Base-by-base conservation (phyloP, 1,140 invertebrate species). In the Lutraria rhynchaena region DNA sequence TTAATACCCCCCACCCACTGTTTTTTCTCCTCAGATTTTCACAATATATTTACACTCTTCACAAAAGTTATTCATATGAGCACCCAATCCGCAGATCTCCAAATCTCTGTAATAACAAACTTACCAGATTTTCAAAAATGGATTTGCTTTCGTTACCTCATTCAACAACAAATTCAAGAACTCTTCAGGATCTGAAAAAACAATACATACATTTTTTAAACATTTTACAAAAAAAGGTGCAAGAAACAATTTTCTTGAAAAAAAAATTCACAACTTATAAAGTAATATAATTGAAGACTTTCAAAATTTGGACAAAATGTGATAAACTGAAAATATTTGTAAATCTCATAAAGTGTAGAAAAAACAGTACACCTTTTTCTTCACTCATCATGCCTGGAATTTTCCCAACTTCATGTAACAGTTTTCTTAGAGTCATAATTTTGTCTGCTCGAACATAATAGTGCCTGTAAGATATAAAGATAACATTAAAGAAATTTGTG, bases 151-250 rank as follows among this genome's bases (percentile, higher is more conserved):
- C 75, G 99, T 89, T 93, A 85, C 95, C 93, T 99, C 96, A 17
- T 96, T 95, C 17, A 99, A 95, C 37, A 99, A 92, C 22, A 96
- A 96, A 78, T 97, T 98, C n/a, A 99, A 92, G 93, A 99, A 99
- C 93, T 99, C 98, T 94, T 99, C 97, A 2, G 98, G 98, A 94
- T 99, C 98, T 95, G 94, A 73, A 89, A 83, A 11, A 41, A 51
- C 77, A 73, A 65, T 55, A 51, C n/a, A n/a, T n/a, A n/a, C n/a
- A n/a, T n/a, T n/a, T n/a, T n/a, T n/a, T n/a, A n/a, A n/a, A n/a
- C n/a, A n/a, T n/a, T n/a, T n/a, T n/a, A n/a, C n/a, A n/a, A n/a
- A n/a, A n/a, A n/a, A n/a, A n/a, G n/a, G n/a, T n/a, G n/a, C n/a
- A n/a, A n/a, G n/a, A n/a, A n/a, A n/a, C n/a, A n/a, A n/a, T n/a